Conservation (phyloP, 2,797 vertebrate genomes). For the Micrastur ruficollis region DNA sequence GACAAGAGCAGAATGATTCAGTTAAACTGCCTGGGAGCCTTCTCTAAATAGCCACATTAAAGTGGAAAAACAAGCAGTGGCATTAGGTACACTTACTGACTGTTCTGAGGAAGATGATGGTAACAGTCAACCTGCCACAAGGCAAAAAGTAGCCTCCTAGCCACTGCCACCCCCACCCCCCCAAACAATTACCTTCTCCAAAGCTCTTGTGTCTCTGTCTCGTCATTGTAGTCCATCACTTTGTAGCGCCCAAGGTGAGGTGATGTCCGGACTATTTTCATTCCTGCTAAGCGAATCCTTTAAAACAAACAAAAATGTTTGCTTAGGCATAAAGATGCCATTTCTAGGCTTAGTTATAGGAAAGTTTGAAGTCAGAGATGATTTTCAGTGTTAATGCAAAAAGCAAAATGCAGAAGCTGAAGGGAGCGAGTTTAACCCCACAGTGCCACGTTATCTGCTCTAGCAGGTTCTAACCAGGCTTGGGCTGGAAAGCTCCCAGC, state of each 20-base stretch:
- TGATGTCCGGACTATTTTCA: constrained; percentile 67
- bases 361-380: neutral
- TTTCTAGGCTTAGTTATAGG: neutral
- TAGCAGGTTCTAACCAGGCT: neutral
- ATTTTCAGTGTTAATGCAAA: neutral
- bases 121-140: neutral
- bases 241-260: constrained; percentile 68
- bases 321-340: neutral
- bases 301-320: neutral
- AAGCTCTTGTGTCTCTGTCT: neutral
- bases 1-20: neutral
- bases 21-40: neutral
- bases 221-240: constrained; percentile 46
- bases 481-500: neutral
- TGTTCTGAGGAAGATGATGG: neutral
- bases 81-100: neutral
- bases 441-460: neutral
- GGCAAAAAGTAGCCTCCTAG: neutral
- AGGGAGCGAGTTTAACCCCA: neutral
- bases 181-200: constrained; percentile 38
- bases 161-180: too few species aligned
- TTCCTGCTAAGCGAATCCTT: constrained; percentile 71
- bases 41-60: neutral
- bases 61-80: neutral
- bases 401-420: neutral